Evolutionary conservation across 2,888 invertebrate genomes (phyloP).

Genomic region (Temnothorax ravouxi): DNA sequence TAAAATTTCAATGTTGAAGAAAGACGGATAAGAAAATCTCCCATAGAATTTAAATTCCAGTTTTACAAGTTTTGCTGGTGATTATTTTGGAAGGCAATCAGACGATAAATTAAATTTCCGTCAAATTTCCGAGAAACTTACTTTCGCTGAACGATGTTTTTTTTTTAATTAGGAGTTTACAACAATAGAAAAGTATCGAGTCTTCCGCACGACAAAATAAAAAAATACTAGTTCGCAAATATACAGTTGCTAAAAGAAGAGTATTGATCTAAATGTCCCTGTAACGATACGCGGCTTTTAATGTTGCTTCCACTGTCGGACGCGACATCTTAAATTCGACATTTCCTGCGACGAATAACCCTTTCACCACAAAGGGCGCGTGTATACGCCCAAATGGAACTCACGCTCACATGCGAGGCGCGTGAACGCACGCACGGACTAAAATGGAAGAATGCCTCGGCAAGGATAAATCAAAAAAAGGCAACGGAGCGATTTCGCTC

Average conservation of each 20-base stretch:
- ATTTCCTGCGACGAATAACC: conserved; percentile 51
- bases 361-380: conserved; percentile 40
- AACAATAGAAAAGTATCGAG: background rate
- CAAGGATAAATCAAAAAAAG: conserved; percentile 21
- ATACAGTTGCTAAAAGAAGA: background rate
- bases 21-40: background rate
- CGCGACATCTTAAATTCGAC: conserved; percentile 53
- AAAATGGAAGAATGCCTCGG: conserved; percentile 33
- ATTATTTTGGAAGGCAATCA: background rate
- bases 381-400: conserved; percentile 20
- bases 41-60: background rate
- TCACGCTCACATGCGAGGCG: conserved; percentile 30
- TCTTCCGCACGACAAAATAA: background rate
- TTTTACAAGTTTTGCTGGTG: background rate
- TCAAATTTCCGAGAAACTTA: background rate
- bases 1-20: background rate
- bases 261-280: background rate
- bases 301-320: conserved; percentile 17
- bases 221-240: background rate
- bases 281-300: conserved; percentile 22
- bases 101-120: background rate
- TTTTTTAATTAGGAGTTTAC: background rate
- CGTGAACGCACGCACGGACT: conserved; percentile 14
- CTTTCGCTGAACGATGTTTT: background rate
- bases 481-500: background rate